Conservation (phyloP, 2,888 invertebrate species). For the Conus canariensis region DNA sequence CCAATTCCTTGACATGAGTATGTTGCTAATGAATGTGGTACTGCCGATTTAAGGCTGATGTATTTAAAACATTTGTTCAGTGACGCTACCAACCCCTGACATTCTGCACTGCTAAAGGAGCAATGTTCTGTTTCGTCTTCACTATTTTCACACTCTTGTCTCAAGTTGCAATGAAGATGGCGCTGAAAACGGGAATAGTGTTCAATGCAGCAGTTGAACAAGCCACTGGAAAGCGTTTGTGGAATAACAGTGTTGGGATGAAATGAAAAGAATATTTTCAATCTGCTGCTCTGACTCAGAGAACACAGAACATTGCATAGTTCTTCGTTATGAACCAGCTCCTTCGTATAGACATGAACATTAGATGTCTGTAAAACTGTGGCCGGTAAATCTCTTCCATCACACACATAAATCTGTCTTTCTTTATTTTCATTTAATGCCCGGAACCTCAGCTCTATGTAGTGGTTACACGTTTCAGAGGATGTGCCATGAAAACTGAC, state of each 20-base stretch:
- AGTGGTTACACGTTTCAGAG: neutral
- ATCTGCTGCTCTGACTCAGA: too few species aligned
- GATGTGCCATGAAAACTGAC: neutral
- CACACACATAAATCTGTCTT: neutral
- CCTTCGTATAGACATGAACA: neutral
- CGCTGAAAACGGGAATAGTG: neutral
- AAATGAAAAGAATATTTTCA: neutral
- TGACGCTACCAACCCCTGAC: neutral
- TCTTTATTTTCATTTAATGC: neutral
- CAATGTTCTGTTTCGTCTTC: neutral
- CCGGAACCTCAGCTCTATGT: neutral
- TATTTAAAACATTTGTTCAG: neutral
- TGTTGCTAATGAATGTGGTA: too few species aligned
- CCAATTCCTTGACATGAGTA: neutral
- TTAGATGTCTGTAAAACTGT: neutral
- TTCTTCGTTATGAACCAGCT: too few species aligned
- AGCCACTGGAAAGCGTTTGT: neutral
- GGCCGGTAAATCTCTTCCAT: neutral
- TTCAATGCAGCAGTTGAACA: neutral
- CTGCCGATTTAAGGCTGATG: neutral
- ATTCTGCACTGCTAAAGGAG: neutral
- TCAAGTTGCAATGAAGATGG: neutral
- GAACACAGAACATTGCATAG: too few species aligned
- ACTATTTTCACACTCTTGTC: neutral
- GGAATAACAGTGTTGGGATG: neutral